A percentile compares a stretch with the other conserved stretches of the same genome.
Conservation (phyloP, 2,113 vertebrate species). For the Prunella himalayana region DNA sequence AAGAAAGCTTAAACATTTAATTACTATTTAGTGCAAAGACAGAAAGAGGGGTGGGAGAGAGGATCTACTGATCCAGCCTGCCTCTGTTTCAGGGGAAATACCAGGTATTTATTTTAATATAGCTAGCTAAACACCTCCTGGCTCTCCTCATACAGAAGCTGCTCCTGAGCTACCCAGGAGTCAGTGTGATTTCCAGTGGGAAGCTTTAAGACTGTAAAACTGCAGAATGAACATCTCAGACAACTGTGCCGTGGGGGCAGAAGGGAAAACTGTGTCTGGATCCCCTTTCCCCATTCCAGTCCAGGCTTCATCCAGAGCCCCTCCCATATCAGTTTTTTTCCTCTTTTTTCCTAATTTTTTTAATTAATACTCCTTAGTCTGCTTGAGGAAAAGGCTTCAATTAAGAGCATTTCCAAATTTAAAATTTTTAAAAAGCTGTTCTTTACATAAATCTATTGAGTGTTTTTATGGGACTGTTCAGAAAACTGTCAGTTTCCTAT, state of each 20-base stretch:
- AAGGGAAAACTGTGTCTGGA: not conserved
- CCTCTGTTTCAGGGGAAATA: not conserved
- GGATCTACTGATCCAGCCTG: not conserved
- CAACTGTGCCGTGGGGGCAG: rapidly evolving
- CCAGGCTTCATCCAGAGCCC: not conserved
- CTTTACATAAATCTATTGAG: not conserved
- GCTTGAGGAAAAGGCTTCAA: not conserved
- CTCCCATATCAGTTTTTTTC: not conserved
- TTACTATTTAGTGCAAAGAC: not conserved
- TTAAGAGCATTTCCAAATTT: not conserved
- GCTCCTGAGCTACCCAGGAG: not conserved
- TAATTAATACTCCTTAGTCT: not conserved
- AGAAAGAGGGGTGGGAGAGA: not conserved
- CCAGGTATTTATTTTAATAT: not conserved
- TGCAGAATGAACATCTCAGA: not conserved
- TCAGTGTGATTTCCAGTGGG: not conserved
- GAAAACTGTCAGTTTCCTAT: not conserved
- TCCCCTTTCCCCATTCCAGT: not conserved
- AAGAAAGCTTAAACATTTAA: not conserved
- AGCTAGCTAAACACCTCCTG: rapidly evolving
- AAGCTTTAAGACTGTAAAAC: not conserved
- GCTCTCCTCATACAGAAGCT: not conserved
- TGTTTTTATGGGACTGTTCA: not conserved
- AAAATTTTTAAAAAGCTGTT: not conserved
- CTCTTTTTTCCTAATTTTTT: not conserved